Evolutionary conservation across 1,140 invertebrate genomes (phyloP).

Genomic region (Pachyrhynchus sulphureomaculatus): DNA sequence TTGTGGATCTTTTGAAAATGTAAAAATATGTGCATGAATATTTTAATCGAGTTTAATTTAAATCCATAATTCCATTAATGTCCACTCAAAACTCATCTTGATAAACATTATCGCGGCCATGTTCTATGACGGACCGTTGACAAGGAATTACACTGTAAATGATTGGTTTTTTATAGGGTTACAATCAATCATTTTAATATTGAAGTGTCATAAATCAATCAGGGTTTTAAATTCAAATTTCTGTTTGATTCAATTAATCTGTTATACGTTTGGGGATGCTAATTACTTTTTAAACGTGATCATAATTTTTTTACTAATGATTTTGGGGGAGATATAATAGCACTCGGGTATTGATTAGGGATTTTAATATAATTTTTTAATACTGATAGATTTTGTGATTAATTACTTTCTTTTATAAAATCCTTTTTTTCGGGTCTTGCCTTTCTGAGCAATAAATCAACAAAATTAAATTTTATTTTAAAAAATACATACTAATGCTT

Average conservation of each 20-base stretch:
- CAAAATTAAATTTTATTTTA: slow-evolving; percentile 14
- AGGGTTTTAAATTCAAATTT: slow-evolving; percentile 17
- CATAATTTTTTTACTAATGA: slow-evolving; percentile 21
- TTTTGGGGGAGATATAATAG: background rate
- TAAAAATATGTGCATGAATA: too few species aligned
- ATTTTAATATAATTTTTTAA: slow-evolving; percentile 19
- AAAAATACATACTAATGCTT: too few species aligned
- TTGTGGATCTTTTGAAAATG: too few species aligned
- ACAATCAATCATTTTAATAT: slow-evolving; percentile 15
- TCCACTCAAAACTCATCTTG: background rate
- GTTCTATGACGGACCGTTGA: slow-evolving; percentile 6
- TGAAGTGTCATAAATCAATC: slow-evolving; percentile 24
- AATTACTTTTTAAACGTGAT: slow-evolving; percentile 12
- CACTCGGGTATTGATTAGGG: background rate
- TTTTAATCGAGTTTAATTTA: background rate
- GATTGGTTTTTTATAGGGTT: slow-evolving; percentile 13
- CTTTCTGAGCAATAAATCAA: background rate
- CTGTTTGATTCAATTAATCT: slow-evolving; percentile 23
- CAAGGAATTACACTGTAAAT: slow-evolving; percentile 21
- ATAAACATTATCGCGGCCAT: background rate
- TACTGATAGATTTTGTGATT: slow-evolving; percentile 8
- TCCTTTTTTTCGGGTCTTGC: background rate
- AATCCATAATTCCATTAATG: background rate
- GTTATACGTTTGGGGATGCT: slow-evolving; percentile 3
- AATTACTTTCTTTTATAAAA: slow-evolving; percentile 10